Evolutionary conservation across 35 echinoderm and acorn worm genomes (phyloP), one percentile per base, ranked within the genome.

Genomic region (Nesometra sesokonis): DNA sequence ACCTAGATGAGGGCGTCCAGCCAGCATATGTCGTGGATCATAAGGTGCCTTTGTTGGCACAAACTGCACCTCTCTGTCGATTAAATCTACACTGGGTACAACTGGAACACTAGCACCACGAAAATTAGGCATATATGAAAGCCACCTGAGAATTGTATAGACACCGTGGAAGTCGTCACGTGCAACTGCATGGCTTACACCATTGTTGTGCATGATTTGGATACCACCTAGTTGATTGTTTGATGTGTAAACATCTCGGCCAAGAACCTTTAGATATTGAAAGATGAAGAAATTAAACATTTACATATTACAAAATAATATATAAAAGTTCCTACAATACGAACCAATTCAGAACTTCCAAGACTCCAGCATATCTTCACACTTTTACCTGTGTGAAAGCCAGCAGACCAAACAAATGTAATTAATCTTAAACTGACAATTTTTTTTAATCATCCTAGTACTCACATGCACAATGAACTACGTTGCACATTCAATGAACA

Each of bases 91-190:
- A 29, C 86, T 91, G 33, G 89, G 95, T 36, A 93, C 36, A 46
- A 91, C 91, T n/a, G 95, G 95, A 3, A 97, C 82, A 46, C 78
- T 57, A 23, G 86, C 81, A 47, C 87, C 91, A 9, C 77, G 86
- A 67, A 43, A 37, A 90, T 99, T 99, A 29, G 96, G 96, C 92
- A 99, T 99, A 67, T 99, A 99, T n/a, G 96, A 94, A 4, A 99
- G 80, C 96, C 96, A 99, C 34, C 88, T 94, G 23, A 99, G 89
- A 13, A 99, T 83, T 0, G 85, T 91, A 43, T 83, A 57, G 27
- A 99, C 90, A 9, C 90, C 96, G 11, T 90, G 83, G 37, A 89
- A 94, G 85, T 99, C 96, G 82, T 99, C 96, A 39, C 36, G 86
- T 17, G 90, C 52, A 17, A 90, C 80, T 23, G 36, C 90, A 35